These are phyloP conservation scores for Patella pellucida DNA, from an alignment of 2,888 invertebrate genomes.

Conservation along the genomic window DNA sequence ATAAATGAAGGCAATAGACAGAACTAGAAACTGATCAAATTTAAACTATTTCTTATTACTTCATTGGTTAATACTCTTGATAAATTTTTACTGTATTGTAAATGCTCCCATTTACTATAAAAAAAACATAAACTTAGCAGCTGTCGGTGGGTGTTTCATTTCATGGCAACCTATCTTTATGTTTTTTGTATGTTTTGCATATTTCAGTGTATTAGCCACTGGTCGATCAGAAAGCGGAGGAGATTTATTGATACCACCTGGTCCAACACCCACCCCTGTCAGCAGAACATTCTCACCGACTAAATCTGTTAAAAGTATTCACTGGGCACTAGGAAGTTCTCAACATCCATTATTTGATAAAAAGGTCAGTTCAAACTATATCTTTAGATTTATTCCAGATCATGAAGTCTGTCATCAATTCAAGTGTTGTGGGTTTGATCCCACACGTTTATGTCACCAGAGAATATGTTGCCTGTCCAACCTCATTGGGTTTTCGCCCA, in stretches of 20 bases:
- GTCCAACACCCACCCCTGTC: conserved; percentile 50
- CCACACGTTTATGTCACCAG: too few species aligned
- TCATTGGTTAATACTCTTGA: background rate
- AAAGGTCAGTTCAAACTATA: conserved; percentile 38
- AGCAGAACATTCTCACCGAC: conserved; percentile 52
- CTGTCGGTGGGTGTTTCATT: too few species aligned
- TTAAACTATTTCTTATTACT: conserved; percentile 38
- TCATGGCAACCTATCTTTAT: background rate
- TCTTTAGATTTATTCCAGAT: too few species aligned
- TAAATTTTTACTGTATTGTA: too few species aligned
- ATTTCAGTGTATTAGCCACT: conserved; percentile 22
- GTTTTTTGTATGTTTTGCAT: background rate
- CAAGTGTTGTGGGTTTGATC: too few species aligned
- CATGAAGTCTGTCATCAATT: too few species aligned
- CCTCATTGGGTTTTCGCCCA: too few species aligned
- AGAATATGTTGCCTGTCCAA: too few species aligned
- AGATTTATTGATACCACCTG: conserved; percentile 19
- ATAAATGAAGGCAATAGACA: conserved; percentile 16
- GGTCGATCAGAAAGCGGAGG: conserved; percentile 15
- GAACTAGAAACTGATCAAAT: conserved; percentile 39
- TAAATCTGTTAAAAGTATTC: conserved; percentile 58
- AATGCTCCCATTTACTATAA: background rate
- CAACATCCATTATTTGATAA: conserved; percentile 52
- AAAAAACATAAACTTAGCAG: too few species aligned
- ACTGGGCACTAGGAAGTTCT: conserved; percentile 57